Base-by-base conservation (phyloP, 2,797 vertebrate species). In the Falco berigora region DNA sequence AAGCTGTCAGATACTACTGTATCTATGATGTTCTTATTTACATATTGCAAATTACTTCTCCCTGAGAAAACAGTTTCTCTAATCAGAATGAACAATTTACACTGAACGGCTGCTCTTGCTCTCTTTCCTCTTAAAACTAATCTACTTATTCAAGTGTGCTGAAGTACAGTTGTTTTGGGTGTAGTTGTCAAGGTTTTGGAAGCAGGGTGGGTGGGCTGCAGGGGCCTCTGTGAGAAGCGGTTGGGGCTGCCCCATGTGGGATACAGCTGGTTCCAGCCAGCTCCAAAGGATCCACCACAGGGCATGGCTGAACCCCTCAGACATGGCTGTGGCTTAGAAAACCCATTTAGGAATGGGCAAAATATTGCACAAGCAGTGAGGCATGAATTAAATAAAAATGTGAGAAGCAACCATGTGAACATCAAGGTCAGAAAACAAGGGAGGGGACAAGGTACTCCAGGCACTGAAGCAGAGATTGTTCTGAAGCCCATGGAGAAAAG, bases 201-300 rank as follows among this genome's bases (percentile, higher is more conserved):
- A 44, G 36, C 1, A 2, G 15, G 10, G 10, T 16, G 17, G 12
- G 7, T 5, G 3, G 20, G 8, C 44, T 78, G 38, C 18, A 25
- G 38, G 9, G 10, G 9, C 27, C 16, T 49, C 27, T 46, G 22
- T 44, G 19, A 36, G 12, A 12, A 46, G 36, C 14, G 5, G 22
- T 14, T 0, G 1, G 8, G 22, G 18, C 36, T 52, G 30, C 44
- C 30, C 18, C 3, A 2, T 44, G 21, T 13, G 9, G 10, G 34
- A 28, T 23, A n/a, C 9, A 19, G 5, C 13, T 3, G 2, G 16
- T 53, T 74, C n/a, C 25, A 49, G 17, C 5, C 2, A 1, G 28
- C 6, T 61, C 49, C 25, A 62, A 12, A 15, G 5, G 3, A 17
- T 6, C 8, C 28, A 24, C 10, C 4, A 3, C 32, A 88, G 36